These are phyloP conservation scores for Hydrozoanthus tunicans DNA, from an alignment of 64 coral and sea anemone genomes.

Conservation along the genomic window DNA sequence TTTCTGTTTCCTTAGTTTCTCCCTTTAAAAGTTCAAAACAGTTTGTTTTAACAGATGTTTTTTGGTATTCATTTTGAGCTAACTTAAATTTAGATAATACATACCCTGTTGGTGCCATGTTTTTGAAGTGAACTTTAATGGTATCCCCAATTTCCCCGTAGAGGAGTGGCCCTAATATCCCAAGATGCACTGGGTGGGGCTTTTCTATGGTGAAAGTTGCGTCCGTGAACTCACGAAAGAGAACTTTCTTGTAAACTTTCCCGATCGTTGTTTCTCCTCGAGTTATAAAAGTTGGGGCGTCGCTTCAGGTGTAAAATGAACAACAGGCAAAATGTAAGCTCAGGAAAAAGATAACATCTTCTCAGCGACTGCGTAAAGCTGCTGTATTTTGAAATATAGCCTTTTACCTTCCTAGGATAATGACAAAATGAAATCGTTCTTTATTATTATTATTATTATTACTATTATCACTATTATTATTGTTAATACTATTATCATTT, in stretches of 20 bases:
- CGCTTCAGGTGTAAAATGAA: constrained; percentile 30
- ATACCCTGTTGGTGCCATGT: constrained; percentile 54
- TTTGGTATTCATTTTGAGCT: background rate
- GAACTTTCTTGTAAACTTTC: constrained; percentile 63
- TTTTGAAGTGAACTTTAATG: constrained; percentile 77
- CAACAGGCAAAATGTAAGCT: background rate
- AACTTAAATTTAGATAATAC: background rate
- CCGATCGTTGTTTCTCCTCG: constrained; percentile 60
- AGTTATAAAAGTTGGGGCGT: constrained; percentile 64
- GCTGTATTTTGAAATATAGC: background rate
- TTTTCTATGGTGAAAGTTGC: constrained; percentile 58
- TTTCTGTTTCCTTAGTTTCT: too few species aligned
- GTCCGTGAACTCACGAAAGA: constrained; percentile 82
- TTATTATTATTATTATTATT: too few species aligned
- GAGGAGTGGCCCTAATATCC: constrained; percentile 75
- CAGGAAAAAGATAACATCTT: background rate
- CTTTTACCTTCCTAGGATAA: too few species aligned
- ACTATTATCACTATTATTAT: too few species aligned
- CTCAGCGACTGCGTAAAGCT: background rate
- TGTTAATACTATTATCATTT: too few species aligned
- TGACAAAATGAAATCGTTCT: too few species aligned
- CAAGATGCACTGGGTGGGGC: constrained; percentile 64
- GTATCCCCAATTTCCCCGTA: constrained; percentile 80
- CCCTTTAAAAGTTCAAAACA: background rate
- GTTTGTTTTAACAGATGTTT: background rate